These are phyloP conservation scores for Mormyrops boulengeri DNA, from an alignment of 2,797 vertebrate species.

Conservation along the genomic window DNA sequence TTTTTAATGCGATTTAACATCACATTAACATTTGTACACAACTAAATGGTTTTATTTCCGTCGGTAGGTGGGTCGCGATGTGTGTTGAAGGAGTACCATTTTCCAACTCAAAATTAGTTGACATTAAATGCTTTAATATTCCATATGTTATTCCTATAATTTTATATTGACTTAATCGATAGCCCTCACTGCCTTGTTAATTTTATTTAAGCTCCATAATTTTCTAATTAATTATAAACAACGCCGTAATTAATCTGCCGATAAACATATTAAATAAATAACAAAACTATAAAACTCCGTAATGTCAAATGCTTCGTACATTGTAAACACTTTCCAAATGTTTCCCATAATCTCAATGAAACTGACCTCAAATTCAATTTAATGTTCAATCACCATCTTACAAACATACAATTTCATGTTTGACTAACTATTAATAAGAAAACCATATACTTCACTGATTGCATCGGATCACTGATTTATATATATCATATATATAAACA, in stretches of 20 bases:
- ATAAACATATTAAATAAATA: not conserved
- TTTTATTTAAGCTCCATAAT: not conserved
- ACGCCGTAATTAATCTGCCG: not conserved
- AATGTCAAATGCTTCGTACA: not conserved
- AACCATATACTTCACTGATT: not conserved
- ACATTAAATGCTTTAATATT: not conserved
- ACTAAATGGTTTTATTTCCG: not conserved
- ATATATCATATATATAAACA: not conserved
- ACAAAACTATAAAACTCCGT: not conserved
- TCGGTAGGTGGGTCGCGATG: not conserved
- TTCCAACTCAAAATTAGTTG: not conserved
- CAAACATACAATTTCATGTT: constrained; percentile 1
- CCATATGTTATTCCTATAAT: not conserved
- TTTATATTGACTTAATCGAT: not conserved
- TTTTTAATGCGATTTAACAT: not conserved
- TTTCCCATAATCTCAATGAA: not conserved
- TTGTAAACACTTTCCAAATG: not conserved
- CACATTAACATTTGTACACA: not conserved
- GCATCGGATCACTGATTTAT: not conserved
- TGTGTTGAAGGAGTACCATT: not conserved
- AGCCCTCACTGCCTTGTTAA: not conserved
- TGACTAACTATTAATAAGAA: not conserved
- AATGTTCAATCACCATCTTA: not conserved
- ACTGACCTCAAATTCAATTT: not conserved
- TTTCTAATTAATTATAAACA: constrained; percentile 1